Conservation (phyloP, 2,797 vertebrate genomes). For the Craterocephalus amniculus region DNA sequence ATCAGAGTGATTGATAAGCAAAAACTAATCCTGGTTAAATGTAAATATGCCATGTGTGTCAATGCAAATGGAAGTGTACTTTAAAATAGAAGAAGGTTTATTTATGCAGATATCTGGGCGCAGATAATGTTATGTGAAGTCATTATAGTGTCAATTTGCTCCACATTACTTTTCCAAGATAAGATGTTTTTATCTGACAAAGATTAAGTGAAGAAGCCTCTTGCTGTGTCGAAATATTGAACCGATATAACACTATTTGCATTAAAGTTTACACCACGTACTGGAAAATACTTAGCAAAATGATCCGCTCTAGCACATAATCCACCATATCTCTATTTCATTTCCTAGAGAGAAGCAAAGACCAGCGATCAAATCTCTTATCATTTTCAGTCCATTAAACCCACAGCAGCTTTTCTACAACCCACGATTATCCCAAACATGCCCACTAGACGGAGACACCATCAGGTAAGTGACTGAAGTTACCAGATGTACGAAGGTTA, state of each 20-base stretch:
- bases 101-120: neutral
- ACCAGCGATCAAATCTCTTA: neutral
- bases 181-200: neutral
- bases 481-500: slow-evolving; percentile 10
- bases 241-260: neutral
- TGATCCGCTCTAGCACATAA: neutral
- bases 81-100: neutral
- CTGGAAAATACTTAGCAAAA: neutral
- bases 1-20: neutral
- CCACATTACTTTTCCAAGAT: neutral
- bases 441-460: slow-evolving; percentile 58
- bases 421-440: slow-evolving; percentile 8
- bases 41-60: neutral
- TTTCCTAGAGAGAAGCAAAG: neutral
- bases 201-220: neutral
- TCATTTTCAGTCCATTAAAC: slow-evolving; percentile 26
- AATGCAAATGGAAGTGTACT: neutral
- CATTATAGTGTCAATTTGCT: neutral
- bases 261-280: neutral
- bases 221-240: neutral
- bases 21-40: neutral
- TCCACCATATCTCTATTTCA: neutral
- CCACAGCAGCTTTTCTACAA: neutral
- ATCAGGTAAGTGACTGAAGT: neutral
- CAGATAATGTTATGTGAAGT: neutral